A percentile compares a stretch with the other conserved stretches of the same genome.
Evolutionary conservation across 2,113 vertebrate genomes (phyloP).

Genomic region (Chaetodon trifascialis): DNA sequence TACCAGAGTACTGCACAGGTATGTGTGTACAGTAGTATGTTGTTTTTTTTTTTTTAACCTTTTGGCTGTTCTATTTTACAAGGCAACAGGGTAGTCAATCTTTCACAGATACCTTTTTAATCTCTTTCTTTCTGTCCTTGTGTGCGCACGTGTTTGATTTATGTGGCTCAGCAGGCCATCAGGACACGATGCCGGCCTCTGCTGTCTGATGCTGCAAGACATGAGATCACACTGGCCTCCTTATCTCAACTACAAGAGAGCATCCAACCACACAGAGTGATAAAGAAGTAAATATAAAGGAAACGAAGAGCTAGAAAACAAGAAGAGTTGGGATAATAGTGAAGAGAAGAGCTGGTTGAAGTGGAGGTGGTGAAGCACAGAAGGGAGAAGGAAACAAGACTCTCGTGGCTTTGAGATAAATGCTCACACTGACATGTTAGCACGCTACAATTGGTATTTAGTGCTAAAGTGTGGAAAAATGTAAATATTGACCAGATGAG

Average conservation of each 20-base stretch:
- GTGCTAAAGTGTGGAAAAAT: neutral
- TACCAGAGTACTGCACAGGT: slow-evolving; percentile 20
- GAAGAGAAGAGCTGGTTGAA: neutral
- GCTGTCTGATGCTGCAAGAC: slow-evolving; percentile 68
- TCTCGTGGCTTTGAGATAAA: neutral
- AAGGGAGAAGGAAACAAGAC: neutral
- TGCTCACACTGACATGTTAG: neutral
- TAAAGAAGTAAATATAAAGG: slow-evolving; percentile 51
- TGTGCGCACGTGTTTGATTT: slow-evolving; percentile 75
- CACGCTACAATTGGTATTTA: neutral
- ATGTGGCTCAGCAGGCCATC: slow-evolving; percentile 70
- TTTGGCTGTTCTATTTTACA: slow-evolving; percentile 70
- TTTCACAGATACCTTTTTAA: slow-evolving; percentile 79
- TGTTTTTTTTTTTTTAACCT: slow-evolving; percentile 27
- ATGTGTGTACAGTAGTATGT: slow-evolving; percentile 20
- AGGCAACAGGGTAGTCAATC: slow-evolving; percentile 80
- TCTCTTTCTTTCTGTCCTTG: slow-evolving; percentile 79
- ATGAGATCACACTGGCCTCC: slow-evolving; percentile 53
- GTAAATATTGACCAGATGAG: neutral
- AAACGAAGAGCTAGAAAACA: slow-evolving; percentile 63
- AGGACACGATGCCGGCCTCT: slow-evolving; percentile 52
- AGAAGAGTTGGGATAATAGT: neutral
- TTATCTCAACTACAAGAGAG: slow-evolving; percentile 69
- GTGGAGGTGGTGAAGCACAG: neutral
- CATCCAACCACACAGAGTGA: slow-evolving; percentile 38